phyloP scores from a whole-genome alignment of 2,113 vertebrate genomes.

The Eretmochelys imbricata region DNA sequence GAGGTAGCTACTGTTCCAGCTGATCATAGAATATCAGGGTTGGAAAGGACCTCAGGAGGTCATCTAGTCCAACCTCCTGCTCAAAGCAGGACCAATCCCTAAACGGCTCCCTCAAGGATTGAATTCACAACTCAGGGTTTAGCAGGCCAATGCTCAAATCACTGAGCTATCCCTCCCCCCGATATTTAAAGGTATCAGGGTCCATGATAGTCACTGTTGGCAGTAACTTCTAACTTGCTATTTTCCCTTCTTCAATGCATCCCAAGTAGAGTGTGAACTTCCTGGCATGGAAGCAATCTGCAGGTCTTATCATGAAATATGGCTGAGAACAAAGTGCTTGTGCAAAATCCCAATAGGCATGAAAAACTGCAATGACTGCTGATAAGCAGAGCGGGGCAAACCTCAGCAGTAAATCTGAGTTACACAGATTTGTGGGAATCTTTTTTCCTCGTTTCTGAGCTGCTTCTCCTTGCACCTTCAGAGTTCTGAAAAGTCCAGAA shows the following conservation, averaged over 20 bases:
- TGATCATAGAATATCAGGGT: not conserved
- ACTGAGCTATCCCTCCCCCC: too few relatives aligned
- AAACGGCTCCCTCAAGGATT: too few relatives aligned
- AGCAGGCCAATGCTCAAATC: too few relatives aligned
- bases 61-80: too few relatives aligned
- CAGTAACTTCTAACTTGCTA: conserved; percentile 4
- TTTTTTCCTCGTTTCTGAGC: not conserved
- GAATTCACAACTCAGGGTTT: too few relatives aligned
- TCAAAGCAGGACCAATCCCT: too few relatives aligned
- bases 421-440: not conserved
- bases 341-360: not conserved
- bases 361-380: not conserved
- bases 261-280: not conserved
- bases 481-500: not conserved
- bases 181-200: conserved; percentile 38
- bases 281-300: not conserved
- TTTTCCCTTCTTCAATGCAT: not conserved
- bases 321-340: not conserved
- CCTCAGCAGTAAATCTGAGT: not conserved
- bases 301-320: not conserved
- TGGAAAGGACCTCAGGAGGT: too few relatives aligned
- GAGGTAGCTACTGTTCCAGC: conserved; percentile 38
- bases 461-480: not conserved
- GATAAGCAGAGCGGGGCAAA: not conserved
- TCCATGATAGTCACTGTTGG: conserved; percentile 46